phyloP scores from a whole-genome alignment of 2,797 vertebrate species.

The Antennarius maculatus region DNA sequence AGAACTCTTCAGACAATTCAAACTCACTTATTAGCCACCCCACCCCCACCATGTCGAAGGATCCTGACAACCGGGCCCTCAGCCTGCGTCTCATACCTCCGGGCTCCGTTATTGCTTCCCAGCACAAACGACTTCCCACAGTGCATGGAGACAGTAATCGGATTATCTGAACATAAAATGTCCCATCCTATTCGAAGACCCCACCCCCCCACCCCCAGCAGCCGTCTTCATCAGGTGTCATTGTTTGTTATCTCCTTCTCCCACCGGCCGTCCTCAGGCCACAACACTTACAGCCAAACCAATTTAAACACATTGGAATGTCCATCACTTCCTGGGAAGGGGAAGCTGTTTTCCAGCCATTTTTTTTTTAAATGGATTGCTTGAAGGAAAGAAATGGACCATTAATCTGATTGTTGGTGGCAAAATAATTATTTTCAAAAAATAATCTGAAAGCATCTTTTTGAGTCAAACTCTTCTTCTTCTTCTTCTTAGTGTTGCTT shows the following conservation, averaged over 20 bases:
- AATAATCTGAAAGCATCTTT: slow-evolving; percentile 12
- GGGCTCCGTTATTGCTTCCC: slow-evolving; percentile 41
- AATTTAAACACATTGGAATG: slow-evolving; percentile 67
- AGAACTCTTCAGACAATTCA: no score
- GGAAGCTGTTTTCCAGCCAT: slow-evolving; percentile 57
- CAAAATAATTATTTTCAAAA: slow-evolving; percentile 27
- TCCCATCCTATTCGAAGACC: slow-evolving; percentile 52
- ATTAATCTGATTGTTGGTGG: slow-evolving; percentile 33
- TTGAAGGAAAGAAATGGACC: slow-evolving; percentile 56
- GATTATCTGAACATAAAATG: slow-evolving; percentile 67
- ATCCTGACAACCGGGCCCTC: slow-evolving; percentile 25
- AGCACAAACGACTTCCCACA: slow-evolving; percentile 17
- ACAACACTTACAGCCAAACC: slow-evolving; percentile 56
- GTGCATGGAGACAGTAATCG: slow-evolving; percentile 54
- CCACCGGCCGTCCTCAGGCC: slow-evolving; percentile 54
- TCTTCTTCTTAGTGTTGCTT: slow-evolving; percentile 25
- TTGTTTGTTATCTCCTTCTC: slow-evolving; percentile 62
- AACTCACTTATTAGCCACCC: no score
- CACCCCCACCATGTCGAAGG: no score
- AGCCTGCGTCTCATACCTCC: slow-evolving; percentile 23
- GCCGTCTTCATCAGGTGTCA: slow-evolving; percentile 61
- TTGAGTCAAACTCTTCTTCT: not conserved
- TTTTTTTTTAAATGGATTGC: slow-evolving; percentile 54
- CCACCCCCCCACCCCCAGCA: slow-evolving; percentile 31
- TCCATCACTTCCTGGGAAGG: slow-evolving; percentile 59